Evolutionary conservation across 2,113 vertebrate species (phyloP).

Genomic region (Pteruthius melanotis): DNA sequence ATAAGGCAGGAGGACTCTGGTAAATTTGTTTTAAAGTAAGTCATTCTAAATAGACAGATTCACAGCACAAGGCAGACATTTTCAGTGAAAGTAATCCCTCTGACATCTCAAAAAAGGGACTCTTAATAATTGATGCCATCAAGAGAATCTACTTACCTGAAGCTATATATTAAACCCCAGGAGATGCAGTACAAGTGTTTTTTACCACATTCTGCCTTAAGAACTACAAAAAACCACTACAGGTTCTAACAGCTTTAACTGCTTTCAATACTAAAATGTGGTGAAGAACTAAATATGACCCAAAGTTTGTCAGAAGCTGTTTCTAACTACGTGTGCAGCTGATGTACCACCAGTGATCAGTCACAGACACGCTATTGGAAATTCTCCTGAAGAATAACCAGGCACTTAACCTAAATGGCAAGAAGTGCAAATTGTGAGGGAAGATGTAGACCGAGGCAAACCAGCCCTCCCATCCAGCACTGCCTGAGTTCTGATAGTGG

Average conservation of each 20-base stretch:
- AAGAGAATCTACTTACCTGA: neutral
- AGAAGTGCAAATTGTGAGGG: neutral
- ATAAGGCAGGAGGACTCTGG: neutral
- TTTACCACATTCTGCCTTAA: neutral
- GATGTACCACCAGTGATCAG: neutral
- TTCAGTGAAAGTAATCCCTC: neutral
- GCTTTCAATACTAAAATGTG: neutral
- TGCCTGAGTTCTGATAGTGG: slow-evolving; percentile 67
- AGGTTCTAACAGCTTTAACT: neutral
- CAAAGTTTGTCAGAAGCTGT: neutral
- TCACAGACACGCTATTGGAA: neutral
- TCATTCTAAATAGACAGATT: neutral
- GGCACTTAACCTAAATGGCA: neutral
- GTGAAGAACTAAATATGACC: neutral
- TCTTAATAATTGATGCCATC: neutral
- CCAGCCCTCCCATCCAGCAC: slow-evolving; percentile 21
- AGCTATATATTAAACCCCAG: neutral
- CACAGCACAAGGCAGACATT: neutral
- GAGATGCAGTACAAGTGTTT: neutral
- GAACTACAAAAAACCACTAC: neutral
- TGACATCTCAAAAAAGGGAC: neutral
- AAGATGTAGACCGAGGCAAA: neutral
- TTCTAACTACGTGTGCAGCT: neutral
- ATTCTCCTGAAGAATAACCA: neutral
- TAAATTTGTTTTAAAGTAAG: neutral